Evolutionary conservation across 64 coral and sea anemone genomes (phyloP), one percentile per base, ranked within the genome.

Genomic region (Stichodactyla mertensii): DNA sequence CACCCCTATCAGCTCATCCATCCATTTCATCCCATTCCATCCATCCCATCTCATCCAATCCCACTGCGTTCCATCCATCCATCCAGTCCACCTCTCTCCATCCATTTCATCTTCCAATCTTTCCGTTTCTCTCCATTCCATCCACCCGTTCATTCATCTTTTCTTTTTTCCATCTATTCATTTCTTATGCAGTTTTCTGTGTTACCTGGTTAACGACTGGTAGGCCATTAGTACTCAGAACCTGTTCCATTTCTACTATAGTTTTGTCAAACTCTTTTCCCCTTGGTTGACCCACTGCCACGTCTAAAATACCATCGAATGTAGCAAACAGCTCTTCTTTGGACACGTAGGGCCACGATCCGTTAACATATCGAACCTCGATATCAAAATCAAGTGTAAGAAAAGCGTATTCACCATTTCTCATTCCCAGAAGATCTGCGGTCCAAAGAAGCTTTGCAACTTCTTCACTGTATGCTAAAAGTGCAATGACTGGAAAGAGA

Each of bases 281-380:
- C 8, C 79, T 55, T 86, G 89, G 89, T 15, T 59, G 54, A 6
- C 85, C 85, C 20, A 95, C 90, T 7, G 93, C 87, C 55, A 95
- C 74, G 56, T 95, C 90, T 6, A 95, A 15, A 83, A 92, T 89
- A 9, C 93, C 93, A 84, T 95, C 93, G 89, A 95, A 95, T 22
- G 90, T 86, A 6, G 91, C 80, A 16, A 87, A 52, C 6, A 92
- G 54, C 74, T 95, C 91, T 52, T 92, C 69, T 52, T 78, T 22
- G 11, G 90, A 16, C 22, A 86, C 78, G 57, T 86, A 55, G 19
- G 87, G 85, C 93, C 93, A 95, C 15, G 52, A 55, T 15, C 57
- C 74, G 20, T 74, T 26, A 16, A 89, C 62, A 69, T 88, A 77
- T 12, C 86, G 51, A 13, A 23, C 69, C 27, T 87, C 71, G 27